Evolutionary conservation across 92 coral and sea anemone species (phyloP).

Genomic region (Actinostola sp.): DNA sequence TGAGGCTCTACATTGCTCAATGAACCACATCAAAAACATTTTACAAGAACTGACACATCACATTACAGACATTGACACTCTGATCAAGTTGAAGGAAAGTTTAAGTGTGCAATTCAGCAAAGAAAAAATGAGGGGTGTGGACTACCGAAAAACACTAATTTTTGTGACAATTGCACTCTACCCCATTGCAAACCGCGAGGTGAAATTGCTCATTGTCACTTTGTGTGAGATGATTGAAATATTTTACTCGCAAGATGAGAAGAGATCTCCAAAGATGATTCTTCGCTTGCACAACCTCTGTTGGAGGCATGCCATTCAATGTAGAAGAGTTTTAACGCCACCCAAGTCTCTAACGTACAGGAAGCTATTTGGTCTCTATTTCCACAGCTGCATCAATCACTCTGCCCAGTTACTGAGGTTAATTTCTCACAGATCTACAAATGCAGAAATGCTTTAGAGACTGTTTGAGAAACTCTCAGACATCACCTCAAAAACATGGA

Average conservation of each 20-base stretch:
- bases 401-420: constrained; percentile 16
- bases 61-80: constrained; percentile 37
- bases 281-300: constrained; percentile 56
- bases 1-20: constrained; percentile 35
- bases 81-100: constrained; percentile 34
- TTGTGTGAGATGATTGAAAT: constrained; percentile 38
- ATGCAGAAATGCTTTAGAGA: constrained; percentile 46
- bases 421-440: constrained; percentile 32
- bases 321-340: constrained; percentile 49
- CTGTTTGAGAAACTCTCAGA: constrained; percentile 43
- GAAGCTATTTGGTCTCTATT: constrained; percentile 64
- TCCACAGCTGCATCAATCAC: constrained; percentile 35
- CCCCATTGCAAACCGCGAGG: constrained; percentile 1
- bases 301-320: constrained; percentile 64
- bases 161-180: constrained; percentile 30
- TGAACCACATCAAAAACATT: constrained; percentile 39
- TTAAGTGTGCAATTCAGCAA: constrained; percentile 34
- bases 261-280: constrained; percentile 54
- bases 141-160: constrained; percentile 38
- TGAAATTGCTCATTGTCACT: constrained; percentile 13
- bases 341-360: constrained; percentile 45
- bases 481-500: constrained; percentile 52
- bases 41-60: constrained; percentile 41
- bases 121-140: constrained; percentile 31
- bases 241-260: constrained; percentile 36